Base-by-base conservation (phyloP, 2,797 vertebrate genomes). In the Muscicapa comitata region DNA sequence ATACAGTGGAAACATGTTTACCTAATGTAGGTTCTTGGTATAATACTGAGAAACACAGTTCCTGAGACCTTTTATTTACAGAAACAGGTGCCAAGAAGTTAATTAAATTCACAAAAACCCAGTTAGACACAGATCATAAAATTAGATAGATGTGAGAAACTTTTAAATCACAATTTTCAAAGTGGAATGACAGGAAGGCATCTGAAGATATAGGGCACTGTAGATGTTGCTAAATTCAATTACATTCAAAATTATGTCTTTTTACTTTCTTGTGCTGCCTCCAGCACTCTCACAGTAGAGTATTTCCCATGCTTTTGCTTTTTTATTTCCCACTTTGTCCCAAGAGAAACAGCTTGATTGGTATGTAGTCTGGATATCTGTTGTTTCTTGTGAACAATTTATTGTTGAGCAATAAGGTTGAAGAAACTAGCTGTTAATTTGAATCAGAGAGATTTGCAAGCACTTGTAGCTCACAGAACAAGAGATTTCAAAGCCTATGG, bases 401-500 rank as follows among this genome's bases (percentile, higher is more conserved):
- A 58, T 38, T 88, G 26, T 93, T 92, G 92, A 70, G 90, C 80
- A 94, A 91, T 43, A 86, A 70, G 13, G 17, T 24, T 88, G 67
- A 84, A 88, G 53, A 88, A 90, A 81, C n/a, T 51, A 62, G 18
- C 10, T 84, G 33, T 86, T 91, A 77, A 91, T 93, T 84, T 86
- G 55, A 78, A 78, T 95, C 66, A 95, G 77, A 96, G 92, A 86
- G n/a, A 51, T 92, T 73, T 86, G 59, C 14, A 51, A 86, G 40
- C n/a, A 85, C 48, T 93, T 59, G 47, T 35, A 51, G 6, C 13
- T 83, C 9, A 45, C n/a, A 57, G n/a, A 71, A 35, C 42, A 86
- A 61, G 75, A 71, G 21, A 45, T 79, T 94, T 86, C 20, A 85
- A 85, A 87, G 55, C 12, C 48, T 65, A 10, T 38, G 40, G 88